phyloP scores from a whole-genome alignment of 2,113 vertebrate species.

The Mustela lutreola region DNA sequence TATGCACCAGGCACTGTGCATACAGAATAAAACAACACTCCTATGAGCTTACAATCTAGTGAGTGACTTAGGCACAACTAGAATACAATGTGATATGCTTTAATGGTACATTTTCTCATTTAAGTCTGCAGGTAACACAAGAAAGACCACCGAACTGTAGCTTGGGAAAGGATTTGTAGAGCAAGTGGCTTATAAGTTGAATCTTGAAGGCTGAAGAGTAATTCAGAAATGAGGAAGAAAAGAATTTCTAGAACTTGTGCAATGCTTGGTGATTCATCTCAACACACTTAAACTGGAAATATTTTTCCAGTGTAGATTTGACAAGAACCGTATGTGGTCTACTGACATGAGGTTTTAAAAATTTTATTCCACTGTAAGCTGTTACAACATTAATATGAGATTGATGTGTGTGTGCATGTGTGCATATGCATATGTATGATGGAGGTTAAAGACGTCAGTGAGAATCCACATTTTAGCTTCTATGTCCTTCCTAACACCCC shows the following conservation, averaged over 20 bases:
- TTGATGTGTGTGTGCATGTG: not conserved
- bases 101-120: not conserved
- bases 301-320: conserved; percentile 23
- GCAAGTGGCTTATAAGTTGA: not conserved
- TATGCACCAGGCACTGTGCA: not conserved
- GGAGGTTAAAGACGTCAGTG: not conserved
- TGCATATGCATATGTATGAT: not conserved
- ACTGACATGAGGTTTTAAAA: not conserved
- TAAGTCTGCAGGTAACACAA: not conserved
- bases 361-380: not conserved
- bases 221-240: not conserved
- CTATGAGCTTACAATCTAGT: not conserved
- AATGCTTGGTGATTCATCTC: not conserved
- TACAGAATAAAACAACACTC: conserved; percentile 22
- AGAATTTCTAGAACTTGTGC: conserved; percentile 37
- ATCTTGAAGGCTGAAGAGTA: not conserved
- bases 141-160: not conserved
- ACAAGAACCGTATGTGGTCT: not conserved
- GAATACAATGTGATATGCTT: not conserved
- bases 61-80: not conserved
- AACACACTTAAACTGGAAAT: conserved; percentile 6
- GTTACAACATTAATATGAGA: not conserved
- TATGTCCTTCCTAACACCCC: not conserved
- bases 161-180: conserved; percentile 48
- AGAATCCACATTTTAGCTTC: not conserved